phyloP scores from a whole-genome alignment of 2,888 invertebrate genomes.

The Drosophila pegasa region DNA sequence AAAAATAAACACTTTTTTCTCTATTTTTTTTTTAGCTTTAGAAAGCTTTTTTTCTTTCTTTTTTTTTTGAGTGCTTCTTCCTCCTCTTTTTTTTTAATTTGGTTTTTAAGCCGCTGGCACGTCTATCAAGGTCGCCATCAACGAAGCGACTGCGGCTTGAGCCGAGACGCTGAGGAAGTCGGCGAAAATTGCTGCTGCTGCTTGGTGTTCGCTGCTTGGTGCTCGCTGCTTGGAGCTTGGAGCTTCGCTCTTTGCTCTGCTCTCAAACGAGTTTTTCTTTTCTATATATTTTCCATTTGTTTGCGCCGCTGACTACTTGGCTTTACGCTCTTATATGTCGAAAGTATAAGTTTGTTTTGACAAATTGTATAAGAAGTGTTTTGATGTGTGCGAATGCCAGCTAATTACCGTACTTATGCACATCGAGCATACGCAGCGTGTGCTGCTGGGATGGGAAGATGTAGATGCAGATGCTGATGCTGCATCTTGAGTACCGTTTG shows the following conservation, averaged over 20 bases:
- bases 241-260: slow-evolving; percentile 19
- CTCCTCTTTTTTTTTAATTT: slow-evolving; percentile 23
- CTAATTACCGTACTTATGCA: slow-evolving; percentile 59
- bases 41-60: slow-evolving; percentile 52
- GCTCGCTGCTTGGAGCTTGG: not conserved
- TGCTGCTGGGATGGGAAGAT: slow-evolving; percentile 3
- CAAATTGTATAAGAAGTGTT: slow-evolving; percentile 74
- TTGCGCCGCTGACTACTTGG: slow-evolving; percentile 24
- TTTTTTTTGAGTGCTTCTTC: not conserved
- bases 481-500: slow-evolving; percentile 29
- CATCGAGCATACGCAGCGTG: slow-evolving; percentile 47
- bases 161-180: slow-evolving; percentile 51
- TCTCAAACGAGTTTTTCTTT: slow-evolving; percentile 24
- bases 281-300: not conserved
- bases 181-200: slow-evolving; percentile 41
- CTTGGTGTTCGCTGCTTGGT: not conserved
- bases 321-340: slow-evolving; percentile 73
- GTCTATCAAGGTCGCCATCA: slow-evolving; percentile 85
- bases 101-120: slow-evolving; percentile 77
- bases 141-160: slow-evolving; percentile 79
- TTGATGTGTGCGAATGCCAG: slow-evolving; percentile 55
- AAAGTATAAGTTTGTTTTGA: slow-evolving; percentile 80
- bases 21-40: slow-evolving; percentile 20
- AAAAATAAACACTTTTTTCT: slow-evolving; percentile 42
- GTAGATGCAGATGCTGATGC: slow-evolving; percentile 7